These are phyloP conservation scores for Morone saxatilis DNA, from an alignment of 2,113 vertebrate genomes.

Conservation along the genomic window DNA sequence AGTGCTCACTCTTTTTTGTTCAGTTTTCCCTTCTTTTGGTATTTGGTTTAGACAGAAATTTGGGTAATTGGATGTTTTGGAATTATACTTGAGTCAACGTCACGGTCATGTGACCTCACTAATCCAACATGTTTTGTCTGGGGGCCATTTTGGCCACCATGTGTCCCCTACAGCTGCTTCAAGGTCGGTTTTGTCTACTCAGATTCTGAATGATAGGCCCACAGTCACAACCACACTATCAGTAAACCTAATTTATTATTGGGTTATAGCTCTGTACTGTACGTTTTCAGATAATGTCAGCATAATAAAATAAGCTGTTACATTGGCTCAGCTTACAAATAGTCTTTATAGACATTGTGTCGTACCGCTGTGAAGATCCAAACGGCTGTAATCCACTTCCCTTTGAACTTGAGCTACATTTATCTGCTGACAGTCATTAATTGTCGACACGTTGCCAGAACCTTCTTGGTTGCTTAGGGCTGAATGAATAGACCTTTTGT, in stretches of 20 bases:
- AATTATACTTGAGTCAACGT: conserved; percentile 29
- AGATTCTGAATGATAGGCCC: not conserved
- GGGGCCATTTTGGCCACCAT: conserved; percentile 52
- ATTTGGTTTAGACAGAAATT: conserved; percentile 48
- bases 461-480: not conserved
- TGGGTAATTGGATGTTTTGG: conserved; percentile 53
- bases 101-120: conserved; percentile 47
- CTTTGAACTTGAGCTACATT: not conserved
- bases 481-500: not conserved
- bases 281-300: not conserved
- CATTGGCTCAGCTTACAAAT: not conserved
- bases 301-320: not conserved
- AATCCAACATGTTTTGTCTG: conserved; percentile 69
- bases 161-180: conserved; percentile 43
- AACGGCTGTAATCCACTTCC: not conserved
- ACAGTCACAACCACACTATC: conserved; percentile 3
- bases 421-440: not conserved
- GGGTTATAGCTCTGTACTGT: not conserved
- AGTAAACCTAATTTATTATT: not conserved
- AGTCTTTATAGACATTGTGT: not conserved
- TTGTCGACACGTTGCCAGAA: not conserved
- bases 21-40: not conserved
- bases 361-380: not conserved
- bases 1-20: conserved; percentile 7
- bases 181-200: conserved; percentile 66